These are phyloP conservation scores for Chlamydotis undulata DNA, from an alignment of 2,113 vertebrate genomes.

Conservation along the genomic window DNA sequence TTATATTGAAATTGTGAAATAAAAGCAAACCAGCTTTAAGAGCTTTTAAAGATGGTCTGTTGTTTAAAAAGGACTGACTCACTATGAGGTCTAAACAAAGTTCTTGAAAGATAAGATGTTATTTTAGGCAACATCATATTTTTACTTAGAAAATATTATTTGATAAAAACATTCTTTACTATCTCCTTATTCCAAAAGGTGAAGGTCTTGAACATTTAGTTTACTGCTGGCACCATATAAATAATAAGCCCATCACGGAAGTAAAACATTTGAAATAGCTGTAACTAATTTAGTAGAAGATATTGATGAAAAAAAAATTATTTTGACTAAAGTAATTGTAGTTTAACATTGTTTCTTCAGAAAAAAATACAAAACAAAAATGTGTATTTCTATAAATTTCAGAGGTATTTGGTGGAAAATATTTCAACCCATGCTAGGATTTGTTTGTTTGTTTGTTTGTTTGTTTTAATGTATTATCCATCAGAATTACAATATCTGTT, in stretches of 20 bases:
- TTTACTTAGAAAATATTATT: background rate
- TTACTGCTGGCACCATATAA: background rate
- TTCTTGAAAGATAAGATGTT: background rate
- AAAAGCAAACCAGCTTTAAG: background rate
- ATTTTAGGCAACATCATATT: background rate
- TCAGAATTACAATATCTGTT: background rate
- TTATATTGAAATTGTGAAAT: background rate
- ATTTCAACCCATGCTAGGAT: background rate
- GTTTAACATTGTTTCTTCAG: background rate
- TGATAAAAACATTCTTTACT: background rate
- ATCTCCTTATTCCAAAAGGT: background rate
- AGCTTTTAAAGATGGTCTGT: background rate
- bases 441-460: background rate
- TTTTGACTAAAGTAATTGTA: background rate
- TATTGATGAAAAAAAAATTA: background rate
- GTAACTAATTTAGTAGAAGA: background rate
- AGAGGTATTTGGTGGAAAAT: background rate
- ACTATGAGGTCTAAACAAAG: background rate
- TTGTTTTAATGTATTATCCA: background rate
- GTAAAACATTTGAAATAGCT: background rate
- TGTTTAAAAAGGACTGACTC: background rate
- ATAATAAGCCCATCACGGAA: background rate
- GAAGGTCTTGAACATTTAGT: background rate
- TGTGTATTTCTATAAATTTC: background rate
- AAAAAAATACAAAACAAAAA: background rate